Base-by-base conservation (phyloP, 1,140 invertebrate genomes). In the Batillaria attramentaria region DNA sequence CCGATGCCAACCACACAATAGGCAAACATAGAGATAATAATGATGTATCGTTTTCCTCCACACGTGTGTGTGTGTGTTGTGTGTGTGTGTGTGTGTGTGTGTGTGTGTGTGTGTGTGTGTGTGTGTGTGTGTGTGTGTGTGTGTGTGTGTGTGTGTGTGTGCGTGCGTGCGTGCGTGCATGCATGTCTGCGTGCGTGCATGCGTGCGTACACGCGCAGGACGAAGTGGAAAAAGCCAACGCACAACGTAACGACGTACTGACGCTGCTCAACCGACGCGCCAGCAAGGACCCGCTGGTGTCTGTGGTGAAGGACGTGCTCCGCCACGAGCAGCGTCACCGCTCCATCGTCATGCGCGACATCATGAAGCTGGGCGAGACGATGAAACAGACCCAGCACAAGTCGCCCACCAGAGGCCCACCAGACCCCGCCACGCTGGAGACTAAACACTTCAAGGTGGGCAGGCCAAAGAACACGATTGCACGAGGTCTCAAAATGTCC, bases 361-460 rank as follows among this genome's bases (percentile, higher is more conserved):
- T 75, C 37, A 50, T 62, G 5, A 33, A 39, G 24, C 73, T 75
- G 35, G 18, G 24, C 20, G 73, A 75, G 54, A 75, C 39, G 3
- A 35, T 75, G 20, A 62, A 65, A n/a, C 73, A 65, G 54, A 2
- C 39, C 73, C 24, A 20, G 28, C 73, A 10, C 54, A 35, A 33
- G 16, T 33, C 54, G 31, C 37, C 73, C 1, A 20, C 54, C 57
- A 42, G n/a, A 5, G 3, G 2, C 6, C 41, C 68, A 24, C n/a
- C 39, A 1, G 73, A 75, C 54, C 73, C 54, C 0, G 3, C 73
- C 57, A 75, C 39, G 20, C 54, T 75, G 54, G 73, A 75, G 54
- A 75, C 73, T 57, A 75, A 75, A 39, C 73, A 75, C 73, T 75
- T 75, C 24, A 75, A 75, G 73, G 73, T 75, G 13, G 0, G 72